Percentiles rank a stretch among this genome's conserved stretches.
These are phyloP conservation scores for Potorous gilbertii DNA, from an alignment of 2,797 vertebrate genomes.

Conservation along the genomic window DNA sequence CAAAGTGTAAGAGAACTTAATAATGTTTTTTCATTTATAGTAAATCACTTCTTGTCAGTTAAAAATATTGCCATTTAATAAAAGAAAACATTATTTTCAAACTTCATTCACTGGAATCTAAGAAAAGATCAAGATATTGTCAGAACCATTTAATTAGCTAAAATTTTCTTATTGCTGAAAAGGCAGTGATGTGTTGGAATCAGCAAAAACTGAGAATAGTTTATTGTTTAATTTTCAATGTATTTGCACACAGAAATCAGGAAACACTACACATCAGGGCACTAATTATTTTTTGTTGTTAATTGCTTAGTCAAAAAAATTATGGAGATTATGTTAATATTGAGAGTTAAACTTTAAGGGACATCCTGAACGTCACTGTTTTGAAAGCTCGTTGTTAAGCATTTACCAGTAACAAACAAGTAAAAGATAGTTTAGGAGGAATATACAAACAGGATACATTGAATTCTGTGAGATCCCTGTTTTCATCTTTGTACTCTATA, in stretches of 20 bases:
- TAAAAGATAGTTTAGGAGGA: neutral
- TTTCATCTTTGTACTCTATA: neutral
- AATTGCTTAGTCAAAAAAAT: neutral
- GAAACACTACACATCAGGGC: neutral
- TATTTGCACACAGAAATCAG: neutral
- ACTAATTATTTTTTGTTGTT: neutral
- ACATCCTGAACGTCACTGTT: neutral
- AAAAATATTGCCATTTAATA: neutral
- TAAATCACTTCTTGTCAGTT: neutral
- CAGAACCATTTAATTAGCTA: neutral
- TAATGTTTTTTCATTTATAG: neutral
- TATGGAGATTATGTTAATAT: neutral
- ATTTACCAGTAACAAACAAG: neutral
- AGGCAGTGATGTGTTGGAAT: neutral
- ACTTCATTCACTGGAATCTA: neutral
- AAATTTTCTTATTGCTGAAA: neutral
- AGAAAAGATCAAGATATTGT: neutral
- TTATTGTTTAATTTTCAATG: neutral
- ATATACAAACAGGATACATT: neutral
- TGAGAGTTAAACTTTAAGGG: neutral
- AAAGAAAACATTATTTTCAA: neutral
- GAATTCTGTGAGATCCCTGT: neutral
- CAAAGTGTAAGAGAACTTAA: too few relatives aligned
- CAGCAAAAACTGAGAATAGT: neutral
- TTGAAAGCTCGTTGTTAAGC: neutral